These are phyloP conservation scores for Hippocampus barbouri DNA, from an alignment of 2,113 vertebrate species.

Conservation along the genomic window DNA sequence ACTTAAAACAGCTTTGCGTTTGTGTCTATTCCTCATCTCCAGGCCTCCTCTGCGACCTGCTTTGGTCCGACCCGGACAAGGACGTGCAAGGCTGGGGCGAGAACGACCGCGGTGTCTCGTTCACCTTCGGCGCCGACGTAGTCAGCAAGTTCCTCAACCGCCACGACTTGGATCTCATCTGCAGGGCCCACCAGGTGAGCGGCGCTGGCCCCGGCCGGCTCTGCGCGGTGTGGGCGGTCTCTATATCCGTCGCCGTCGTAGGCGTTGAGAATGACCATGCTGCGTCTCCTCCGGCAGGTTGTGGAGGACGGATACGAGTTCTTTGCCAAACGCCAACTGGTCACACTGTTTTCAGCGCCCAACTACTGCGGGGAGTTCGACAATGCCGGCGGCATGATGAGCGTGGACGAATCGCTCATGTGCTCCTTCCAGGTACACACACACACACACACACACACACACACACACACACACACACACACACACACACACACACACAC, in stretches of 20 bases:
- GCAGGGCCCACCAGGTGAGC: constrained; percentile 94
- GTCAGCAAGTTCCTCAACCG: constrained; percentile 99
- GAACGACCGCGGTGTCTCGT: constrained; percentile 96
- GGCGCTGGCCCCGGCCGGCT: not conserved
- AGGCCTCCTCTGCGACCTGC: constrained; percentile 95
- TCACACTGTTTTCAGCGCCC: constrained; percentile 71
- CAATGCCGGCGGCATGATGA: constrained; percentile 96
- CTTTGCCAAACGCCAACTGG: constrained; percentile 74
- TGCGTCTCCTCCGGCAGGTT: constrained; percentile 52
- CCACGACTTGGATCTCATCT: constrained; percentile 98
- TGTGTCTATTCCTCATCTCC: constrained; percentile 58
- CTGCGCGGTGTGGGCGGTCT: constrained; percentile 33
- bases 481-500: not conserved
- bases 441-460: not conserved
- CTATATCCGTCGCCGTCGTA: constrained; percentile 35
- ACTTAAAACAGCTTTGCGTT: not conserved
- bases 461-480: not conserved
- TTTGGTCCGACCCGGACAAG: constrained; percentile 98
- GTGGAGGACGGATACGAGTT: constrained; percentile 73
- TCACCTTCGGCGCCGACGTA: constrained; percentile 97
- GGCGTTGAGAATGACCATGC: constrained; percentile 34
- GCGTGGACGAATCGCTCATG: constrained; percentile 94
- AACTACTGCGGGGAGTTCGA: constrained; percentile 95
- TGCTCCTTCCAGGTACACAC: constrained; percentile 88
- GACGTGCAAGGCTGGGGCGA: constrained; percentile 98